Base-by-base conservation (phyloP, 2,113 vertebrate genomes). In the Empidonax alnorum region DNA sequence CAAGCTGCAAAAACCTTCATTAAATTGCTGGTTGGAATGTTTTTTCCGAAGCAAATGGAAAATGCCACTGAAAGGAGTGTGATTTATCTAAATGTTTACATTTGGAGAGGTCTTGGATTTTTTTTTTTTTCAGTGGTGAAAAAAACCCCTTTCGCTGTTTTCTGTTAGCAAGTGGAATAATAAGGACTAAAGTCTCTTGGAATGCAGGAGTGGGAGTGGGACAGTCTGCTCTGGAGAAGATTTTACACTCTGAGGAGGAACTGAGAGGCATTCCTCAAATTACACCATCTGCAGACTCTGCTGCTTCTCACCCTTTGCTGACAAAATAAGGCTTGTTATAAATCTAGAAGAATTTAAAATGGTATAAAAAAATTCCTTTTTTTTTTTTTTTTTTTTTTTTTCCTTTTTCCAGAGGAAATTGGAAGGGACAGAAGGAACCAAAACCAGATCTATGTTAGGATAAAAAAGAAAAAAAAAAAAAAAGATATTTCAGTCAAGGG, bases 21-120 rank as follows among this genome's bases (percentile, higher is more conserved):
- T 92, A 90, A 73, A 61, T 88, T 86, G 46, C 88, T 89, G 69
- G 37, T 84, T 93, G 68, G 74, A 84, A 84, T 77, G 63, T 74
- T 95, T 90, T 88, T 88, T 74, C 85, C 55, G 63, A 92, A 78
- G 72, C 84, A 86, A 72, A 77, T 81, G 1, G 30, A 86, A 92
- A 97, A 95, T 92, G 88, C 49, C 88, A 80, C 17, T 33, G 76
- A 74, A 90, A 93, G 7, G 14, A 52, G 39, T 77, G 72, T 86
- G 92, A 86, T 89, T 90, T 93, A 94, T 92, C 83, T 63, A 78
- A 94, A 86, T 92, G 90, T 92, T 97, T 96, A 82, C 44, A 84
- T 84, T 87, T 39, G 31, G 35, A 55, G 58, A 44, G n/a, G 65
- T 59, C 25, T 89, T 17, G 49, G 49, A 3, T 5, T 27, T 50